Conservation (phyloP, 2,888 invertebrate genomes). For the Acleris laterana region DNA sequence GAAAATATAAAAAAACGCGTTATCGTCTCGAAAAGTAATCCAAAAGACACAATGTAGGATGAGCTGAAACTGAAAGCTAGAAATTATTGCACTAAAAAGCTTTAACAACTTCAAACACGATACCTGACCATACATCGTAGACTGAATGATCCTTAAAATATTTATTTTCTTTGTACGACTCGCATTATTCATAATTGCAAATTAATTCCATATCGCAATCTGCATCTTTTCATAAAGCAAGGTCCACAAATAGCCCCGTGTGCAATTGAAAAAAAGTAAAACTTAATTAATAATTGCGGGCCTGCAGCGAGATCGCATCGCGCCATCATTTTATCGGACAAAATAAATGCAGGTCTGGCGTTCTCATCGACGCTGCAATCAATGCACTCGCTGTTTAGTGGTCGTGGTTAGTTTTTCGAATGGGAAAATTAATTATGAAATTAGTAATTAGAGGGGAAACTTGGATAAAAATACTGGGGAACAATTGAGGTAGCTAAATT, state of each 20-base stretch:
- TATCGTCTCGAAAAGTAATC: too few species aligned
- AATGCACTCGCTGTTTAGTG: slow-evolving; percentile 9
- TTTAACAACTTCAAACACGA: too few species aligned
- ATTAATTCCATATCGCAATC: not conserved
- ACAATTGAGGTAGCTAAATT: too few species aligned
- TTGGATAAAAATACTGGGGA: too few species aligned
- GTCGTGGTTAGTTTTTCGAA: slow-evolving; percentile 22
- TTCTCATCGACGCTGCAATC: slow-evolving; percentile 20
- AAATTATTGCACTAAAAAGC: too few species aligned
- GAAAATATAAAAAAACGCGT: too few species aligned
- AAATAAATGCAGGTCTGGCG: slow-evolving; percentile 8
- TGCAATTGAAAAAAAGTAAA: slow-evolving; percentile 18
- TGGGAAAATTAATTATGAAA: slow-evolving; percentile 12
- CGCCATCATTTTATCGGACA: slow-evolving; percentile 15
- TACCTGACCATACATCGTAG: not conserved
- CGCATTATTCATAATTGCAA: too few species aligned
- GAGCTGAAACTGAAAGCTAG: too few species aligned
- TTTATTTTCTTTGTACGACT: too few species aligned
- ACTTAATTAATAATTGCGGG: slow-evolving; percentile 28
- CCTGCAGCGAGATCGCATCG: slow-evolving; percentile 17
- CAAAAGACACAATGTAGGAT: too few species aligned
- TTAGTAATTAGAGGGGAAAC: not conserved
- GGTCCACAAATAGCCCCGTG: slow-evolving; percentile 13
- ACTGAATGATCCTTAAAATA: too few species aligned
- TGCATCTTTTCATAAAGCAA: not conserved